Evolutionary conservation across 2,888 invertebrate genomes (phyloP).

Genomic region (Apoda limacodes): DNA sequence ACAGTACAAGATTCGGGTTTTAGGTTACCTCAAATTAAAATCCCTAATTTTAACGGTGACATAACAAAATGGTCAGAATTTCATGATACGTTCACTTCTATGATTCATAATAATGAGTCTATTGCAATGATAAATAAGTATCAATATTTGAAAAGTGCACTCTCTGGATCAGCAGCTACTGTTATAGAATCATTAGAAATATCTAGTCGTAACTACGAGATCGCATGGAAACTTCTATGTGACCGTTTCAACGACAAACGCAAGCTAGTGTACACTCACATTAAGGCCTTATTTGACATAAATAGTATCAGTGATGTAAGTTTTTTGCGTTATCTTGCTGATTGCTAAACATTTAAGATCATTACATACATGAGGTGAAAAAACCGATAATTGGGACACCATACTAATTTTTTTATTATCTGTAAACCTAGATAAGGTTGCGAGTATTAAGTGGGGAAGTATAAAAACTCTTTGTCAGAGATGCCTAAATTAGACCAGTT

Average conservation of each 20-base stretch:
- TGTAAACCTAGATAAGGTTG: slow-evolving; percentile 1
- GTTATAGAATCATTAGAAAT: slow-evolving; percentile 5
- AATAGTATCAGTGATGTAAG: background rate
- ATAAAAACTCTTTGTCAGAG: slow-evolving; percentile 1
- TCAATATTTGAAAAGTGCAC: slow-evolving; percentile 7
- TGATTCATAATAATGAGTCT: slow-evolving; percentile 8
- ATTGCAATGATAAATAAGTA: slow-evolving; percentile 6
- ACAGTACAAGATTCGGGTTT: background rate
- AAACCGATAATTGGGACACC: slow-evolving; percentile 6
- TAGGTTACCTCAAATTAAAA: slow-evolving; percentile 2
- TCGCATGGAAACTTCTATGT: slow-evolving; percentile 6
- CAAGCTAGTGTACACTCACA: slow-evolving; percentile 3
- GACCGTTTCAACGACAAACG: slow-evolving; percentile 7
- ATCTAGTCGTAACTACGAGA: slow-evolving; percentile 6
- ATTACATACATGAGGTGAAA: slow-evolving; percentile 4
- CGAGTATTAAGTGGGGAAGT: slow-evolving; percentile 3
- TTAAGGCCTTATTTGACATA: slow-evolving; percentile 3
- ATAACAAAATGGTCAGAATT: slow-evolving; percentile 7
- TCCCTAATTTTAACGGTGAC: slow-evolving; percentile 3
- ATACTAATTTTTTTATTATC: slow-evolving; percentile 4
- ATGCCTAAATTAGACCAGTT: slow-evolving; percentile 3
- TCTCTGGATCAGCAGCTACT: slow-evolving; percentile 3
- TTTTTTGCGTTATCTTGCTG: slow-evolving; percentile 3
- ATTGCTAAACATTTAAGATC: slow-evolving; percentile 8
- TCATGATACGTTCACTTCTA: slow-evolving; percentile 6